phyloP scores from a whole-genome alignment of 2,888 invertebrate genomes.

The Calameuta idolon region DNA sequence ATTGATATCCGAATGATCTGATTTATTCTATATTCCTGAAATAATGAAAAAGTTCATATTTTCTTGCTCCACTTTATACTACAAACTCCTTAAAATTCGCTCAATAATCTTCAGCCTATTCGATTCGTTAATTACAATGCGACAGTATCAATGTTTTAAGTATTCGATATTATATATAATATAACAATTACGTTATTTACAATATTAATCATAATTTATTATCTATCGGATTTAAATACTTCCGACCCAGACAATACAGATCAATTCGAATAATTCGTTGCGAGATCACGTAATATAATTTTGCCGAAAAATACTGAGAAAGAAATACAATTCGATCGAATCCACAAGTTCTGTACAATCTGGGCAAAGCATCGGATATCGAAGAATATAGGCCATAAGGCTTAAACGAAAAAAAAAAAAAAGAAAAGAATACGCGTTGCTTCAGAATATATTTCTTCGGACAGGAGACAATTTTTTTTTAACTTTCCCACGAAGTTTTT shows the following conservation, averaged over 20 bases:
- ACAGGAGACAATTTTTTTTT: background rate
- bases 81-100: background rate
- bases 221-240: background rate
- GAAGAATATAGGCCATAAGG: background rate
- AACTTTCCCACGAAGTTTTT: background rate
- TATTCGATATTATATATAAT: background rate
- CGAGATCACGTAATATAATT: background rate
- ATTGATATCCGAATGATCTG: background rate
- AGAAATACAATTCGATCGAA: background rate
- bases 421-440: background rate
- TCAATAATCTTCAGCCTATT: background rate
- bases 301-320: background rate
- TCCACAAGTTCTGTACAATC: background rate
- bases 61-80: background rate
- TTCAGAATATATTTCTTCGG: background rate
- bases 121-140: background rate
- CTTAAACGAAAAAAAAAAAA: background rate
- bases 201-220: background rate
- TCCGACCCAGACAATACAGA: background rate
- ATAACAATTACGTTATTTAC: background rate
- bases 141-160: background rate
- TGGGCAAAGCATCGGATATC: background rate
- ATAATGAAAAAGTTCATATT: background rate
- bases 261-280: background rate
- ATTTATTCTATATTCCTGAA: background rate